phyloP scores from a whole-genome alignment of 2,888 invertebrate species.

The Abscondita cerata region DNA sequence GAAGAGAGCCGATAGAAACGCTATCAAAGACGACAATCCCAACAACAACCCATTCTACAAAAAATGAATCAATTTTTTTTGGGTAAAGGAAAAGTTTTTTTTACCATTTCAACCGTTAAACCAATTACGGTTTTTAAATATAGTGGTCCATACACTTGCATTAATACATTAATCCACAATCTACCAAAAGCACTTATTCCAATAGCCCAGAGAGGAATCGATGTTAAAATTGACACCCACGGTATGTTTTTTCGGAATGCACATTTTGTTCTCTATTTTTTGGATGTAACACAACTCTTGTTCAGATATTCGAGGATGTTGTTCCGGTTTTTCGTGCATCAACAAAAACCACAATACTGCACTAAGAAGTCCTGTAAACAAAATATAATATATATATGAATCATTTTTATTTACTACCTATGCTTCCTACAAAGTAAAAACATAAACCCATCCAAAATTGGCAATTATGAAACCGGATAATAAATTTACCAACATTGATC shows the following conservation, averaged over 20 bases:
- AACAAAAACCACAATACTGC: neutral
- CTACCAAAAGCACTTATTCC: neutral
- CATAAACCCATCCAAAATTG: neutral
- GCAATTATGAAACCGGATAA: neutral
- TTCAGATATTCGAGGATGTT: neutral
- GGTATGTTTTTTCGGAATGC: neutral
- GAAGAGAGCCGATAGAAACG: neutral
- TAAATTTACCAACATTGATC: neutral
- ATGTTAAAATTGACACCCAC: neutral
- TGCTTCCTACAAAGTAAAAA: neutral
- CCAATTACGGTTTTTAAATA: neutral
- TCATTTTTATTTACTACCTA: neutral
- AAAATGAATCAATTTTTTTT: too few relatives aligned
- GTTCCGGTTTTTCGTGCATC: too few relatives aligned
- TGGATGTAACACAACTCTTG: neutral
- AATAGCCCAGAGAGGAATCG: neutral
- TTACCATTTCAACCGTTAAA: neutral
- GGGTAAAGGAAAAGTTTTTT: too few relatives aligned
- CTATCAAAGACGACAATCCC: neutral
- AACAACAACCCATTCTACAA: neutral
- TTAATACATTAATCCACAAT: neutral
- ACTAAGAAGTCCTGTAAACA: neutral
- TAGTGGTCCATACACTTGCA: neutral
- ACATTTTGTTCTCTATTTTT: neutral
- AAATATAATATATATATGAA: neutral